Evolutionary conservation across 2,888 invertebrate species (phyloP), one percentile per base, ranked within the genome.

Genomic region (Xanthia icteritia): DNA sequence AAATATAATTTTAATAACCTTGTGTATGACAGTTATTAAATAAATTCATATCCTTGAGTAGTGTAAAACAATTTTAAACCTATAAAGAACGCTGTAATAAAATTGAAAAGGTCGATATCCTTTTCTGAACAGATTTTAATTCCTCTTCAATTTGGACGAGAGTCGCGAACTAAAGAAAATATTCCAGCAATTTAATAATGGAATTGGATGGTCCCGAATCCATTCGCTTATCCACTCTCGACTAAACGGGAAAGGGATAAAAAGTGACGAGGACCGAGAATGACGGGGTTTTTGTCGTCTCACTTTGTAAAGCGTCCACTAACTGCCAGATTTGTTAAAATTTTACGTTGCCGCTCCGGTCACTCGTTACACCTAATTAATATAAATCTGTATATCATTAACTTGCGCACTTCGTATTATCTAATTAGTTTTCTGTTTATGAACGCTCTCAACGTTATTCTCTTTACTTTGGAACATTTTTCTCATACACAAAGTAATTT

Each of bases 291-390:
- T 90, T 88, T 89, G 88, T 87, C 87, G 87, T 86, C 84, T 84
- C 84, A 80, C 60, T 76, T 76, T 65, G 79, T 74, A 70, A 71
- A 81, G 83, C 83, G 80, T 88, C 86, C 79, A 90, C 77, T 85
- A 81, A 84, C 86, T 89, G 87, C 84, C 85, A 88, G 85, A 90
- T 90, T 90, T 89, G 89, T 91, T 89, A 89, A 86, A 86, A 88
- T 84, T 88, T 87, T 71, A 81, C 82, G 79, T 83, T 54, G 79
- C 84, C 83, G 82, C 87, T 89, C 87, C 86, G 86, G 74, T 88
- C 85, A 86, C 89, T 88, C 85, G 90, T 89, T 90, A 83, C 81
- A 73, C 78, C 85, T 91, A 92, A 92, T 91, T 92, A 91, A 90
- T 86, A 91, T 84, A 75, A 89, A 89, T 89, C 80, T 88, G 78